Percentiles rank a stretch among this genome's conserved stretches.
These are phyloP conservation scores for Neogobius melanostomus DNA, from an alignment of 2,113 vertebrate genomes.

Conservation along the genomic window DNA sequence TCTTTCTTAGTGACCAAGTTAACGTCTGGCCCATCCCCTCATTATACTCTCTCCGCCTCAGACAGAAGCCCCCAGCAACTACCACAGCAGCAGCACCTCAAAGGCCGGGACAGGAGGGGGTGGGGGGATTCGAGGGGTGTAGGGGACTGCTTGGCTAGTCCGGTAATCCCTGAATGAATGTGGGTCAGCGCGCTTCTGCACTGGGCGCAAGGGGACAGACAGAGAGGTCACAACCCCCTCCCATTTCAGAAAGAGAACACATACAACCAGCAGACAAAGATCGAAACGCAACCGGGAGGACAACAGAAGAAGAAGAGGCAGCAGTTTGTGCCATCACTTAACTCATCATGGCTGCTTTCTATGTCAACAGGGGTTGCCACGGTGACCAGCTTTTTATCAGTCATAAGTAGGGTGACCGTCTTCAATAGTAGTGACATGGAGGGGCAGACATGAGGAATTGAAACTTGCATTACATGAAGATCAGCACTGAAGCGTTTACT, in stretches of 20 bases:
- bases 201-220: slow-evolving; percentile 63
- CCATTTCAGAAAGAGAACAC: slow-evolving; percentile 14
- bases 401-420: too few relatives aligned
- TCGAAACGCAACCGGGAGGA: slow-evolving; percentile 1
- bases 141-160: slow-evolving; percentile 38
- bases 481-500: too few relatives aligned
- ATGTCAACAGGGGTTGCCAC: too few relatives aligned
- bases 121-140: not conserved
- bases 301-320: not conserved
- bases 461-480: too few relatives aligned
- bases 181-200: slow-evolving; percentile 71
- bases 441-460: too few relatives aligned
- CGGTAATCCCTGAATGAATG: slow-evolving; percentile 69
- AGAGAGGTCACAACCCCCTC: slow-evolving; percentile 56
- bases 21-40: slow-evolving; percentile 18
- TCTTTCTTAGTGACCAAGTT: slow-evolving; percentile 20
- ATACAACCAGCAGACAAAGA: slow-evolving; percentile 8
- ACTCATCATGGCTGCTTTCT: too few relatives aligned
- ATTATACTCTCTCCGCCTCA: not conserved
- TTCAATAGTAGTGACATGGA: too few relatives aligned
- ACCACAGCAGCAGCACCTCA: slow-evolving; percentile 19
- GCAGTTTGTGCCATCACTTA: too few relatives aligned
- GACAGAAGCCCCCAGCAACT: not conserved
- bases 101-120: slow-evolving; percentile 38
- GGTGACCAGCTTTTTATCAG: too few relatives aligned